These are phyloP conservation scores for Cantharis rustica DNA, from an alignment of 2,888 invertebrate species.

Conservation along the genomic window DNA sequence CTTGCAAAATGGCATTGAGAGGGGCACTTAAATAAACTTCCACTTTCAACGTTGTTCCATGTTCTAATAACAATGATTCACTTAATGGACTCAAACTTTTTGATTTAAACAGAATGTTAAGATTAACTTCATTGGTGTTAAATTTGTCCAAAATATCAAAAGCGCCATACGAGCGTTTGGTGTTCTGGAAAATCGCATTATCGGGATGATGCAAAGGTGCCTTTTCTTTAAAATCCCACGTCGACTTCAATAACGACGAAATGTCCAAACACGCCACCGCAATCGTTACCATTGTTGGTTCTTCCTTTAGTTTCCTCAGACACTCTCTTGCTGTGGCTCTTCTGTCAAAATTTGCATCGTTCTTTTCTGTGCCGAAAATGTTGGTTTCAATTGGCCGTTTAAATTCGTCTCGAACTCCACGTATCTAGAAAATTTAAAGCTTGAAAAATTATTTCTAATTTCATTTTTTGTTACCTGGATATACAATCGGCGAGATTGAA, in stretches of 20 bases:
- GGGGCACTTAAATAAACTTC: slow-evolving; percentile 34
- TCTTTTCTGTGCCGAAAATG: slow-evolving; percentile 28
- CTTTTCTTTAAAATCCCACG: slow-evolving; percentile 27
- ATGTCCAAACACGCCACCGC: slow-evolving; percentile 33
- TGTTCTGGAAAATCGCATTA: slow-evolving; percentile 19
- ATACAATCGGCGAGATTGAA: slow-evolving; percentile 32
- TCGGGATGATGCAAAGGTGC: slow-evolving; percentile 32
- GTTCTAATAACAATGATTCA: slow-evolving; percentile 30
- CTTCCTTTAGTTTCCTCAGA: slow-evolving; percentile 7
- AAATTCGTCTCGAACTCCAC: slow-evolving; percentile 22
- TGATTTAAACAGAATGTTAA: slow-evolving; percentile 3
- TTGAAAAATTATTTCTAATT: not conserved
- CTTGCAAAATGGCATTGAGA: slow-evolving; percentile 3
- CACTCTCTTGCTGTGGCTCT: slow-evolving; percentile 14
- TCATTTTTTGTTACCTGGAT: slow-evolving; percentile 28
- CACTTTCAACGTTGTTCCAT: slow-evolving; percentile 35
- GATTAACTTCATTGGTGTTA: slow-evolving; percentile 30
- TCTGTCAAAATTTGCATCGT: slow-evolving; percentile 21
- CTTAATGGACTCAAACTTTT: slow-evolving; percentile 30
- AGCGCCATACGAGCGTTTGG: not conserved
- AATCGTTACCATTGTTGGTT: slow-evolving; percentile 23
- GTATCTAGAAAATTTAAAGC: slow-evolving; percentile 13
- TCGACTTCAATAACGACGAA: slow-evolving; percentile 29
- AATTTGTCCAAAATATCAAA: slow-evolving; percentile 10
- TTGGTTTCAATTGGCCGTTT: not conserved